These are phyloP conservation scores for Neuroterus valhalla DNA, from an alignment of 1,140 invertebrate genomes.

Conservation along the genomic window DNA sequence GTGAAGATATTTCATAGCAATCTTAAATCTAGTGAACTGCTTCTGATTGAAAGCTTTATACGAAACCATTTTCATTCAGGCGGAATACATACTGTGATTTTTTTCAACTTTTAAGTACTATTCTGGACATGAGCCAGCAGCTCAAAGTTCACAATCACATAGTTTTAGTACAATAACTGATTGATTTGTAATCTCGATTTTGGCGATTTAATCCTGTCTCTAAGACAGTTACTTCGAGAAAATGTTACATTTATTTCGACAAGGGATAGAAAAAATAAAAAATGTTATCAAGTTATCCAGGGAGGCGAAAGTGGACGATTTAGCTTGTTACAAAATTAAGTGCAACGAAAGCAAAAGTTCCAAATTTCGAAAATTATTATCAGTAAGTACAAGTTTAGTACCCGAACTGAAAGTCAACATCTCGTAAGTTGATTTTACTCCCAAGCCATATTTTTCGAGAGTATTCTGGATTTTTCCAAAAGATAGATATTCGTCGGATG, in stretches of 20 bases:
- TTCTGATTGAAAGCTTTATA: constrained; percentile 9
- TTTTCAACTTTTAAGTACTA: constrained; percentile 22
- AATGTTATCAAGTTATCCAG: background rate
- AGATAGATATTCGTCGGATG: too few relatives aligned
- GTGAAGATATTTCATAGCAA: constrained; percentile 1
- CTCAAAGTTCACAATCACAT: constrained; percentile 9
- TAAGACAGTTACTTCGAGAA: constrained; percentile 13
- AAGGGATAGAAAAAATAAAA: background rate
- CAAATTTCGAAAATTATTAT: constrained; percentile 28
- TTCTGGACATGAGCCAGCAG: constrained; percentile 4
- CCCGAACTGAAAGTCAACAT: background rate
- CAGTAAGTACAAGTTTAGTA: background rate
- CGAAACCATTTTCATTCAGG: constrained; percentile 12
- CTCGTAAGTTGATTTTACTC: constrained; percentile 40
- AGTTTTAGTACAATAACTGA: constrained; percentile 10
- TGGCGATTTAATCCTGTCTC: constrained; percentile 10
- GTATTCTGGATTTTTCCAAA: too few relatives aligned
- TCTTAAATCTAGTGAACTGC: background rate
- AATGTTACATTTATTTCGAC: constrained; percentile 33
- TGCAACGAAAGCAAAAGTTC: constrained; percentile 39
- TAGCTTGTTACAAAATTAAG: constrained; percentile 33
- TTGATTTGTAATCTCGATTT: constrained; percentile 28
- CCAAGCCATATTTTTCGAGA: too few relatives aligned
- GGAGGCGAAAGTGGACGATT: background rate
- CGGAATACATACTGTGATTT: constrained; percentile 23